phyloP scores from a whole-genome alignment of 2,113 vertebrate species.

The Lipotes vexillifer region DNA sequence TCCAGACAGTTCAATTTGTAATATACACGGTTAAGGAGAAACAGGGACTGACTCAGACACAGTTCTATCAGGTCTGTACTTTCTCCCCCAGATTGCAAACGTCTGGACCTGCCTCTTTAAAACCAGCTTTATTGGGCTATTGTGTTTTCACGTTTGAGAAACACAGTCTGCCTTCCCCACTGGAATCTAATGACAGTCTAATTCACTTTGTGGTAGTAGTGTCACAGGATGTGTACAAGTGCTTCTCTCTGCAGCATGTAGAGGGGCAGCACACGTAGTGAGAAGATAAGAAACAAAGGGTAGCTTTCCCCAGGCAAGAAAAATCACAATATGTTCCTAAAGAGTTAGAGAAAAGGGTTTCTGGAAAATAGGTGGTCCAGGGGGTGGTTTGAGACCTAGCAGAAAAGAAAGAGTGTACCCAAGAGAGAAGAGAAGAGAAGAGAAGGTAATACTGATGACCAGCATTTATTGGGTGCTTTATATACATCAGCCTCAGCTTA shows the following conservation, averaged over 20 bases:
- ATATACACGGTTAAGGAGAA: slow-evolving; percentile 64
- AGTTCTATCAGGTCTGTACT: slow-evolving; percentile 74
- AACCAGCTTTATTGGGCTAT: slow-evolving; percentile 68
- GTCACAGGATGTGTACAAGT: slow-evolving; percentile 49
- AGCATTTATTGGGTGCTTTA: background rate
- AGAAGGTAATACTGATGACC: background rate
- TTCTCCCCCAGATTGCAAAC: slow-evolving; percentile 77
- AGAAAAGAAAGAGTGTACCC: background rate
- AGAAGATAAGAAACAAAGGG: background rate
- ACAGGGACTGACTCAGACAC: slow-evolving; percentile 70
- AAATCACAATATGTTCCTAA: too few species aligned
- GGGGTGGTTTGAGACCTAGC: background rate
- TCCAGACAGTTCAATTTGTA: slow-evolving; percentile 78
- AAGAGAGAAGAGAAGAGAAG: background rate
- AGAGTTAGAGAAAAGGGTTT: background rate
- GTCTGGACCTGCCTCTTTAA: slow-evolving; percentile 76
- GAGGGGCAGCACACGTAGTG: too few species aligned
- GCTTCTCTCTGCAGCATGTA: background rate
- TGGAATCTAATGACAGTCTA: slow-evolving; percentile 69
- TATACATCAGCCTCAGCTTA: background rate
- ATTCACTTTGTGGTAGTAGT: slow-evolving; percentile 70
- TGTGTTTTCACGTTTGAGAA: slow-evolving; percentile 77
- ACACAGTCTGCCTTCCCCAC: slow-evolving; percentile 69
- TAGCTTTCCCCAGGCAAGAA: background rate
- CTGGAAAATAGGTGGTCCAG: background rate